Evolutionary conservation across 2,888 invertebrate species (phyloP).

Genomic region (Suillia variegata): DNA sequence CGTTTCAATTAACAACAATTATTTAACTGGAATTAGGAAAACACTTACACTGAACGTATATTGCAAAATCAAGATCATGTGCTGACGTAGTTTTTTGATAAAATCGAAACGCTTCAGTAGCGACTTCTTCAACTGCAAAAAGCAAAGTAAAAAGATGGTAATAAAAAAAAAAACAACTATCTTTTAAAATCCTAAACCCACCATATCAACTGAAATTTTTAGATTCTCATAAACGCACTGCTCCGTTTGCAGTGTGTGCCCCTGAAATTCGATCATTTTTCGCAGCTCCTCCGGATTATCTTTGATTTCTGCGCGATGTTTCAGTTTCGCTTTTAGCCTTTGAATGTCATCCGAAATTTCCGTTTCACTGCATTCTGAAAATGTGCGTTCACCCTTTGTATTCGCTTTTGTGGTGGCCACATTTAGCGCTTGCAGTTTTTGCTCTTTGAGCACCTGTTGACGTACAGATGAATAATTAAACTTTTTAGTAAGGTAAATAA

Average conservation of each 20-base stretch:
- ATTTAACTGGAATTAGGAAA: too few relatives aligned
- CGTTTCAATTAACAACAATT: too few relatives aligned
- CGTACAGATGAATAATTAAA: too few relatives aligned
- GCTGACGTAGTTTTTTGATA: conserved; percentile 60
- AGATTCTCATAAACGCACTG: conserved; percentile 29
- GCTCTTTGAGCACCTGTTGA: not conserved
- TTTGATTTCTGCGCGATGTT: conserved; percentile 43
- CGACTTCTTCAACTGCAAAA: conserved; percentile 57
- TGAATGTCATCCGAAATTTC: conserved; percentile 56
- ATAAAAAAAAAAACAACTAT: too few relatives aligned
- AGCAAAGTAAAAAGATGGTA: conserved; percentile 17
- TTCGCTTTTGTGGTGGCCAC: conserved; percentile 30
- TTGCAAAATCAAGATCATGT: conserved; percentile 62
- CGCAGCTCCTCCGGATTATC: conserved; percentile 43
- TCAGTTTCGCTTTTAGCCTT: conserved; percentile 47
- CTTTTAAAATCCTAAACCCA: too few relatives aligned
- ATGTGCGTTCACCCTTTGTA: conserved; percentile 51
- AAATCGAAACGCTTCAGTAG: conserved; percentile 60
- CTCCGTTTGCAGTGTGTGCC: conserved; percentile 39
- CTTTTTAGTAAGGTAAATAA: too few relatives aligned
- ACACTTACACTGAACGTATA: conserved; percentile 54
- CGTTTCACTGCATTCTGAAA: conserved; percentile 57
- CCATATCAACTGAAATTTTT: conserved; percentile 60
- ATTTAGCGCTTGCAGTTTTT: not conserved
- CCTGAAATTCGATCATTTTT: conserved; percentile 61